Evolutionary conservation across 1,140 invertebrate genomes (phyloP), one percentile per base, ranked within the genome.

Genomic region (Cydia pomonella): DNA sequence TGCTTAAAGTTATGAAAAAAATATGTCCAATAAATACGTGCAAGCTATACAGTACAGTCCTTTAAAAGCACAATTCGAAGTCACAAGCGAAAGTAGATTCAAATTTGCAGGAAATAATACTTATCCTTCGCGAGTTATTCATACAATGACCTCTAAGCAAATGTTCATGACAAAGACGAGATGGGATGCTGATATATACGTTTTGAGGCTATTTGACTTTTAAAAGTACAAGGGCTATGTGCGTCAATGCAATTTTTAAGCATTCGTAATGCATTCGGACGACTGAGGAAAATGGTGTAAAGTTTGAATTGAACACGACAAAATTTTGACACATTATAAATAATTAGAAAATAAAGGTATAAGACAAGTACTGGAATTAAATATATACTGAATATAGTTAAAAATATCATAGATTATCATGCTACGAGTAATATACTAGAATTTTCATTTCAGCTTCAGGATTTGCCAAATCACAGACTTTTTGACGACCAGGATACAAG

Each of bases 81-180:
- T 23, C 53, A 59, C 18, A 59, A 21, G 53, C 53, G 53, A 59
- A 59, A 59, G 53, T 59, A 23, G 9, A 59, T 59, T 59, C 21
- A 59, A 59, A 59, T 59, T 21, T 10, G 21, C 53, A 23, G 53
- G 53, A 59, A 72, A 75, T 62, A 72, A 59, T n/a, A 59, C 53
- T 3, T 59, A 21, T 21, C 3, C 13, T 76, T 69, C 53, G 2
- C 9, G 53, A 23, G 21, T 59, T 59, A 59, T 59, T 21, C 53
- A 59, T 59, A 7, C 53, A 12, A 23, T 59, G 53, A 59, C 53
- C 53, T 23, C 53, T 59, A 23, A 59, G n/a, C 53, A 59, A 59
- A 59, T 59, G 16, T 59, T 23, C 53, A 59, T 59, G 53, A 59
- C 53, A 59, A 23, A 72, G 41, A 73, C n/a, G 13, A 73, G 59